A percentile compares a stretch with the other conserved stretches of the same genome.
These are phyloP conservation scores for Hipparchia semele DNA, from an alignment of 2,888 invertebrate genomes.

Conservation along the genomic window DNA sequence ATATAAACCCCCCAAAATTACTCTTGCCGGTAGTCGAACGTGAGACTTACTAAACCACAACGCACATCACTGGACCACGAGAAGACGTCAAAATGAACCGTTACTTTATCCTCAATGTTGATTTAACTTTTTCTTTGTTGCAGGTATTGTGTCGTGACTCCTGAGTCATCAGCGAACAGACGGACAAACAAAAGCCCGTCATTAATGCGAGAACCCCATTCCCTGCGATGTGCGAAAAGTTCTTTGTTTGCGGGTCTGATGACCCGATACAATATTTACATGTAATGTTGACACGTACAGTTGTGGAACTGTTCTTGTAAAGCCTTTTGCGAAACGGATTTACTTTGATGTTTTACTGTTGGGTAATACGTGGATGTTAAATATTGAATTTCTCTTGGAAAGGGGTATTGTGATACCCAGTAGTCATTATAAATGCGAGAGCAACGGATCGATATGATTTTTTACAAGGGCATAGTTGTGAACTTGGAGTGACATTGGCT, in stretches of 20 bases:
- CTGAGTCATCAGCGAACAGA: conserved; percentile 3
- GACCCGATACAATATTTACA: background rate
- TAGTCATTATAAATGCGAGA: too few relatives aligned
- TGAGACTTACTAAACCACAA: too few relatives aligned
- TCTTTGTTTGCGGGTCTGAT: background rate
- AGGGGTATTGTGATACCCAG: too few relatives aligned
- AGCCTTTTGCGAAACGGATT: background rate
- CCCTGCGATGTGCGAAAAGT: conserved; percentile 6
- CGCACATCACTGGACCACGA: too few relatives aligned
- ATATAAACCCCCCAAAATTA: too few relatives aligned
- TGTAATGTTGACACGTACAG: background rate
- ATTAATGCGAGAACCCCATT: background rate
- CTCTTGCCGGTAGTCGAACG: too few relatives aligned
- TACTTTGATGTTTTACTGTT: too few relatives aligned
- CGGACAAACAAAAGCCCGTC: conserved; percentile 5
- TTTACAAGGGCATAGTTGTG: too few relatives aligned
- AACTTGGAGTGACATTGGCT: too few relatives aligned
- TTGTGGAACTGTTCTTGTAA: background rate
- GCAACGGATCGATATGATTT: too few relatives aligned
- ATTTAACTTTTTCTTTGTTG: conserved; percentile 1
- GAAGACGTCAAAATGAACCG: background rate
- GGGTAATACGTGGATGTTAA: too few relatives aligned
- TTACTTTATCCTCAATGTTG: background rate
- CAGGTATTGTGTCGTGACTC: conserved; percentile 5
- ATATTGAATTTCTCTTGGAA: too few relatives aligned